Percentiles rank a stretch among this genome's conserved stretches.
Conservation (phyloP, 2,888 invertebrate genomes). For the Kuschelorhynchus macadamiae region DNA sequence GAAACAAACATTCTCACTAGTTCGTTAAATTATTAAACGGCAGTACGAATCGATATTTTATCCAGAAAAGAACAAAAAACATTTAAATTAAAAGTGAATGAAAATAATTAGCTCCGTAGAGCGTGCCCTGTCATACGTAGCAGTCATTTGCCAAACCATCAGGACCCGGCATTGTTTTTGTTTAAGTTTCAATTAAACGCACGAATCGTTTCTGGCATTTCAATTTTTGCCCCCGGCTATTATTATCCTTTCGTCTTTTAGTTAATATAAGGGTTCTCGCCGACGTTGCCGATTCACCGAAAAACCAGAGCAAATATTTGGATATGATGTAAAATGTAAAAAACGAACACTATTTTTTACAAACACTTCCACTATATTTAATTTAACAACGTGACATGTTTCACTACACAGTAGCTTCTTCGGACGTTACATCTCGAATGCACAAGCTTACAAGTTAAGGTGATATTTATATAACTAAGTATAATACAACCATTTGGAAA, state of each 20-base stretch:
- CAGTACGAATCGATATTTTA: too few relatives aligned
- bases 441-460: too few relatives aligned
- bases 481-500: too few relatives aligned
- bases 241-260: constrained; percentile 56
- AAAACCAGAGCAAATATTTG: not conserved
- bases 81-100: constrained; percentile 41
- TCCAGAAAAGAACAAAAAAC: constrained; percentile 21
- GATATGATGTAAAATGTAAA: too few relatives aligned
- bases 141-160: constrained; percentile 45
- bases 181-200: constrained; percentile 56
- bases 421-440: too few relatives aligned
- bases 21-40: too few relatives aligned
- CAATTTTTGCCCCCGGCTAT: constrained; percentile 54
- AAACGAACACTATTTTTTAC: too few relatives aligned
- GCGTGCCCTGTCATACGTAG: constrained; percentile 48
- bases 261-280: constrained; percentile 23
- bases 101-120: constrained; percentile 38
- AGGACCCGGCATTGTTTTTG: constrained; percentile 50
- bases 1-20: too few relatives aligned
- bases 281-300: not conserved
- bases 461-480: too few relatives aligned
- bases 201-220: constrained; percentile 58
- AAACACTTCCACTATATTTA: too few relatives aligned
- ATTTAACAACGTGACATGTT: too few relatives aligned
- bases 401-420: too few relatives aligned